Evolutionary conservation across 1,140 invertebrate genomes (phyloP).

Genomic region (Phymastichus coffea): DNA sequence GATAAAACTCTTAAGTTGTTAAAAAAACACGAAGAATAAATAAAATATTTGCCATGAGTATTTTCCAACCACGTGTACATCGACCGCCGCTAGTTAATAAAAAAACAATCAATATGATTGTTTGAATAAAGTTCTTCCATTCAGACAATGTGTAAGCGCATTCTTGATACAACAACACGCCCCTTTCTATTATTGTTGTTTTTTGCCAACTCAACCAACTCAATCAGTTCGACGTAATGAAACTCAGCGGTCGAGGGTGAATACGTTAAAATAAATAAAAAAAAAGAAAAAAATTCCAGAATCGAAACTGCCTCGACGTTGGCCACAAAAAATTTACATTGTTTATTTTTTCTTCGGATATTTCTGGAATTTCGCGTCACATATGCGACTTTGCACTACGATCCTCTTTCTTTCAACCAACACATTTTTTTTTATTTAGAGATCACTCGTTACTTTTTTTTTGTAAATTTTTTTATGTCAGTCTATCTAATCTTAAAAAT

Average conservation of each 20-base stretch:
- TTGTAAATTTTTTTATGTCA: conserved; percentile 30
- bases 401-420: not conserved
- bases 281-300: too few relatives aligned
- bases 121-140: not conserved
- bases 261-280: too few relatives aligned
- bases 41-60: conserved; percentile 17
- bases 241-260: too few relatives aligned
- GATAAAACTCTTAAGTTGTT: too few relatives aligned
- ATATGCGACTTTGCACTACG: not conserved
- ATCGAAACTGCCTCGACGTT: conserved; percentile 21
- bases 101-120: conserved; percentile 28
- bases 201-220: too few relatives aligned
- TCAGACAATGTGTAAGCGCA: not conserved
- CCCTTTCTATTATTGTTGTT: too few relatives aligned
- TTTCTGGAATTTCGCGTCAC: conserved; percentile 3
- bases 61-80: conserved; percentile 9
- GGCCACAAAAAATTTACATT: not conserved
- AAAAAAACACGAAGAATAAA: too few relatives aligned
- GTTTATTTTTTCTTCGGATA: too few relatives aligned
- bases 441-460: conserved; percentile 39
- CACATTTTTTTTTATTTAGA: conserved; percentile 34
- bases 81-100: conserved; percentile 8
- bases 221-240: too few relatives aligned
- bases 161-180: conserved; percentile 27
- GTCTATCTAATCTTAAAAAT: conserved; percentile 37